These are phyloP conservation scores for Phaonia tiefii DNA, from an alignment of 2,888 invertebrate species.

Conservation along the genomic window DNA sequence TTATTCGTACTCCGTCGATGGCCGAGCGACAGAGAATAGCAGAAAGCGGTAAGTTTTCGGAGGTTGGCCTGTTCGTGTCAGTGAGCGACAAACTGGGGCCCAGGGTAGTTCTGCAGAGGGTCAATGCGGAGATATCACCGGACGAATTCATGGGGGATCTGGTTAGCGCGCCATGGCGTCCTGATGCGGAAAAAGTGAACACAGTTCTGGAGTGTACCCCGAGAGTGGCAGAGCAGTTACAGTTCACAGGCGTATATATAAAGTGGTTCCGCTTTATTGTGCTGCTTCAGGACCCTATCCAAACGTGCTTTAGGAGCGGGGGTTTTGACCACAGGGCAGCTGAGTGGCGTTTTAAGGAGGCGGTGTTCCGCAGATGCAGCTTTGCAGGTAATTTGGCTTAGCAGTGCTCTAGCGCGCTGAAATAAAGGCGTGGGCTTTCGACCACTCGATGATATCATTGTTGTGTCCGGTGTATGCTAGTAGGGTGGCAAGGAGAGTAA, in stretches of 20 bases:
- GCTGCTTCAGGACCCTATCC: conserved; percentile 33
- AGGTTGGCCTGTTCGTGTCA: conserved; percentile 32
- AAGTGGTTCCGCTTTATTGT: no score
- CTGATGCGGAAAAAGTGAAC: neutral
- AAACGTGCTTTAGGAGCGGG: conserved; percentile 48
- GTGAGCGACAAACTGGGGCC: conserved; percentile 24
- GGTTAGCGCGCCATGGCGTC: conserved; percentile 46
- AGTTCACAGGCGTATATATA: conserved; percentile 17
- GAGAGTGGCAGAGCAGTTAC: neutral
- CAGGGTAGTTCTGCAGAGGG: conserved; percentile 36
- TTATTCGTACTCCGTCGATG: conserved; percentile 58
- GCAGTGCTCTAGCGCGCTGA: conserved; percentile 45
- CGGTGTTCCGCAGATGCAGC: conserved; percentile 47
- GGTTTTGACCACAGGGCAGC: conserved; percentile 58
- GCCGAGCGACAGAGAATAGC: conserved; percentile 49
- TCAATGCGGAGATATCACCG: conserved; percentile 31
- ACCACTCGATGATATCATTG: no score
- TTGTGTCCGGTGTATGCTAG: no score
- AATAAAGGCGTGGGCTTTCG: no score
- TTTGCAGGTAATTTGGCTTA: conserved; percentile 34
- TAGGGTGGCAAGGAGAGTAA: no score
- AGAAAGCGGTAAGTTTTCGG: conserved; percentile 50
- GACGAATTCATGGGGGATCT: conserved; percentile 59
- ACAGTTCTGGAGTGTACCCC: conserved; percentile 31
- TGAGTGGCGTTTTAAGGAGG: conserved; percentile 39